These are phyloP conservation scores for Montipora capricornis DNA, from an alignment of 64 coral and sea anemone genomes.

Conservation along the genomic window DNA sequence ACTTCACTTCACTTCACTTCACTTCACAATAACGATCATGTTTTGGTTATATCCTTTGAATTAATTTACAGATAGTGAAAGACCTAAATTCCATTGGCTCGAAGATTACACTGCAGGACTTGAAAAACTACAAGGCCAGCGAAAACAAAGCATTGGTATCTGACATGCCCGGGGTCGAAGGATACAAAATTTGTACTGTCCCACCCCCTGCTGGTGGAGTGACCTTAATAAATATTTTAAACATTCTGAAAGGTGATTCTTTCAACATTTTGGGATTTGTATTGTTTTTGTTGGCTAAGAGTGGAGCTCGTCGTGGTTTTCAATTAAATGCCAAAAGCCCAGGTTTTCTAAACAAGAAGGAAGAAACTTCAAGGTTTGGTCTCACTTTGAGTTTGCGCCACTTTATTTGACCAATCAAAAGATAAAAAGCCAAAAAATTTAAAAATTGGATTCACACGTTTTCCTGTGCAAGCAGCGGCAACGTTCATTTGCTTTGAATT, in stretches of 20 bases:
- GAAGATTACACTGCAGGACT: slow-evolving; percentile 20
- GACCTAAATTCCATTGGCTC: slow-evolving; percentile 32
- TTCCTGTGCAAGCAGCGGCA: too few species aligned
- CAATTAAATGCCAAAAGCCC: too few species aligned
- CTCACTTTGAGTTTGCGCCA: too few species aligned
- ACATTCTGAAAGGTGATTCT: slow-evolving; percentile 53
- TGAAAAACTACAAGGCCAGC: slow-evolving; percentile 26
- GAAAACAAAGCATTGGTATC: slow-evolving; percentile 23
- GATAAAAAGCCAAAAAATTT: too few species aligned
- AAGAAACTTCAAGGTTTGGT: too few species aligned
- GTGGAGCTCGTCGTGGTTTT: background rate
- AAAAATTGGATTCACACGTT: too few species aligned
- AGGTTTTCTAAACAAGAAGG: too few species aligned
- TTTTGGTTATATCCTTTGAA: background rate
- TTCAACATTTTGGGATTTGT: background rate
- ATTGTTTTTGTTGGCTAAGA: background rate
- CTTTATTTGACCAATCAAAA: too few species aligned
- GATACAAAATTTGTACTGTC: slow-evolving; percentile 39
- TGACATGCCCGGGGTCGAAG: background rate
- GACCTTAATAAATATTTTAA: slow-evolving; percentile 36
- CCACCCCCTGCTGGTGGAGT: slow-evolving; percentile 56
- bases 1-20: too few species aligned
- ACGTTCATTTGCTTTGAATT: too few species aligned
- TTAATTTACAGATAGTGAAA: slow-evolving; percentile 3
- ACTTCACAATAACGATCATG: too few species aligned